A percentile compares a stretch with the other conserved stretches of the same genome.
phyloP scores from a whole-genome alignment of 2,888 invertebrate genomes.

The Theristus sp. region DNA sequence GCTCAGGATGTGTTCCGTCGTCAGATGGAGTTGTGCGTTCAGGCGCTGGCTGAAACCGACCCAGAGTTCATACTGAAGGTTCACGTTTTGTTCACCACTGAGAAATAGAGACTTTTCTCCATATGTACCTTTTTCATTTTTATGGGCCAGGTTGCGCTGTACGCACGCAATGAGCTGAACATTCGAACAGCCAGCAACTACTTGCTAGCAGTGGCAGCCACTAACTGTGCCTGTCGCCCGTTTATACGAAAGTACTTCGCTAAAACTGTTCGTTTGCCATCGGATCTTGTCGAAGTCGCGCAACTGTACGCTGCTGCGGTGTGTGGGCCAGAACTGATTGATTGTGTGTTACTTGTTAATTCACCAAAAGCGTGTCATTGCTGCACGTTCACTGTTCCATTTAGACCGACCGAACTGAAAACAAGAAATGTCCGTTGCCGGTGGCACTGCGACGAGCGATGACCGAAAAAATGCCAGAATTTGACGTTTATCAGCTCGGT shows the following conservation, averaged over 20 bases:
- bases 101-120: neutral
- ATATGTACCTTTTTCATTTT: neutral
- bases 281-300: conserved; percentile 37
- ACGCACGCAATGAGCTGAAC: conserved; percentile 33
- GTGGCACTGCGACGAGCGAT: conserved; percentile 31
- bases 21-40: conserved; percentile 19
- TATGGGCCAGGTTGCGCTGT: conserved; percentile 31
- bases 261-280: conserved; percentile 30
- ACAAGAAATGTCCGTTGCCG: conserved; percentile 18
- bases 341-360: neutral
- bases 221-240: conserved; percentile 25
- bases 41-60: conserved; percentile 24
- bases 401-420: neutral
- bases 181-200: conserved; percentile 34
- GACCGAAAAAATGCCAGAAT: conserved; percentile 33
- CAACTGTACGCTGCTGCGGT: conserved; percentile 23
- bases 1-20: conserved; percentile 18
- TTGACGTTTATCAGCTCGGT: conserved; percentile 36
- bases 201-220: conserved; percentile 31
- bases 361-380: neutral
- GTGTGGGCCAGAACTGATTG: conserved; percentile 11
- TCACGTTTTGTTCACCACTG: neutral
- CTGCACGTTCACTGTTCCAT: too few relatives aligned
- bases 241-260: conserved; percentile 33
- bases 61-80: conserved; percentile 35